Base-by-base conservation (phyloP, 92 coral and sea anemone species). In the Porites evermanni region DNA sequence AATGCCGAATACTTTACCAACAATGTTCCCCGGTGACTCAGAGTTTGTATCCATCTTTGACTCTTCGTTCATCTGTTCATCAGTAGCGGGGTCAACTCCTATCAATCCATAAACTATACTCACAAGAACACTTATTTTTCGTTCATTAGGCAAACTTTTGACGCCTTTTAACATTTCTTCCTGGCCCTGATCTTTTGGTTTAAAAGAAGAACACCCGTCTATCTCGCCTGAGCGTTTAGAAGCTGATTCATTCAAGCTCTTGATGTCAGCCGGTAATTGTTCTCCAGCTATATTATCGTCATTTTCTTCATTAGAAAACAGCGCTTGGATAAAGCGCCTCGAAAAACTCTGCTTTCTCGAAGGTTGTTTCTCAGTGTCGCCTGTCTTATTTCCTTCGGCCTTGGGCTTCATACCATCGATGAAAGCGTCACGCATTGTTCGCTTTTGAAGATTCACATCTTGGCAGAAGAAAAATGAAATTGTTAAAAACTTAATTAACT, bases 161-260 rank as follows among this genome's bases (percentile, higher is more conserved):
- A 74, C 78, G 18, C n/a, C 4, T 60, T 73, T 21, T 6, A 50
- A 73, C 77, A 73, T 53, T 47, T 73, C 77, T 4, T 73, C 61
- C 1, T 44, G 29, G 5, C 52, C 7, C 4, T 14, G 21, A 5
- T 9, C 18, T 17, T 17, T 44, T 8, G 16, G 7, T 16, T 16
- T 19, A 8, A 18, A 18, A 3, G 58, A 4, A 10, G 56, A 8
- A 47, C 9, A 20, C 58, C 9, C 54, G 18, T 72, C n/a, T 51
- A 23, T 73, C 24, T 5, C 21, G 6, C 12, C 47, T 4, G 13
- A 18, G 10, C 14, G 5, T 12, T 47, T 73, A 6, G 13, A 11
- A 13, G 56, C 20, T 12, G 53, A 17, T 38, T 38, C 47, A 38
- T 38, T 56, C 61, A 11, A 2, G 12, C 16, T 11, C 16, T 8